These are phyloP conservation scores for Trialeurodes vaporariorum DNA, from an alignment of 1,140 invertebrate genomes.

Conservation along the genomic window DNA sequence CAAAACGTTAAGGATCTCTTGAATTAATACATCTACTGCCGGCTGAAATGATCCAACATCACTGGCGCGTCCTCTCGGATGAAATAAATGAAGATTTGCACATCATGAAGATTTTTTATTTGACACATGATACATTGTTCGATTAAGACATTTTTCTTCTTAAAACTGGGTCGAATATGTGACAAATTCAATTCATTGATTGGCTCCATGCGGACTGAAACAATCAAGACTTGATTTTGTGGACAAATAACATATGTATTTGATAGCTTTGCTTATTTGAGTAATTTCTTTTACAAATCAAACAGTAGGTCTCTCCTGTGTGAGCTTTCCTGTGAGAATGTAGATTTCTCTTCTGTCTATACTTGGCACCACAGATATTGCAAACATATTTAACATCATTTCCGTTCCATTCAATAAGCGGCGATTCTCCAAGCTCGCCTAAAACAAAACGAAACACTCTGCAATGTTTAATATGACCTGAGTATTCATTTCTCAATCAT, in stretches of 20 bases:
- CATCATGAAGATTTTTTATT: no score
- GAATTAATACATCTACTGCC: no score
- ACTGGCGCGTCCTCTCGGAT: no score
- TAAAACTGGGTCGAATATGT: no score
- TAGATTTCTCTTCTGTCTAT: neutral
- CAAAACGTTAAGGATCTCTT: no score
- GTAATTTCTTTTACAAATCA: neutral
- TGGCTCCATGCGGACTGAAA: no score
- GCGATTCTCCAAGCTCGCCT: neutral
- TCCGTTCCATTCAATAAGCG: neutral
- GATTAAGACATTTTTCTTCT: no score
- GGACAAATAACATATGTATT: neutral
- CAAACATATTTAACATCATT: neutral
- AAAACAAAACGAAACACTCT: neutral
- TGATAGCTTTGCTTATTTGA: neutral
- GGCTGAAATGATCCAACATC: no score
- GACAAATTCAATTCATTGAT: no score
- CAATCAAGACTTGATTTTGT: neutral
- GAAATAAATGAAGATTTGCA: no score
- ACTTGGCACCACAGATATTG: neutral
- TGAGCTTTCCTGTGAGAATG: neutral
- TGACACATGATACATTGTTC: no score
- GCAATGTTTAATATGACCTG: neutral
- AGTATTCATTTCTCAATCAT: no score
- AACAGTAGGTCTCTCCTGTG: neutral